Evolutionary conservation across 2,797 vertebrate species (phyloP).

Genomic region (Cephalopachus bancanus): DNA sequence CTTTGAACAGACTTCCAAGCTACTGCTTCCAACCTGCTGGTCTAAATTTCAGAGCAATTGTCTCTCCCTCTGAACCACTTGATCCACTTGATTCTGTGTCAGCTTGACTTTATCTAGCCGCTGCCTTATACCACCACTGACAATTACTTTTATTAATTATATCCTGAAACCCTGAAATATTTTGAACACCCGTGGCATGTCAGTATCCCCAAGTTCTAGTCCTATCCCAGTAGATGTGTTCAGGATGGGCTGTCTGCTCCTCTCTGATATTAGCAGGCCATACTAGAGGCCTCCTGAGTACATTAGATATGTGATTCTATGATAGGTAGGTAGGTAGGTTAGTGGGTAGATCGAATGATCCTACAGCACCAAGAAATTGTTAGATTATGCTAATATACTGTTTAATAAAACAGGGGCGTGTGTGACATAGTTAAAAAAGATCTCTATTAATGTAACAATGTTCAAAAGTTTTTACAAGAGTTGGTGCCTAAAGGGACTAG

Average conservation of each 20-base stretch:
- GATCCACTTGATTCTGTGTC: background rate
- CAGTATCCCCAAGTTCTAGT: background rate
- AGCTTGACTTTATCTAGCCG: background rate
- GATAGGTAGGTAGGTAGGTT: no score
- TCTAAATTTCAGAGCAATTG: background rate
- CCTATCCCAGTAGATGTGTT: background rate
- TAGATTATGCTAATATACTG: constrained; percentile 34
- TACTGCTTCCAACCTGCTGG: background rate
- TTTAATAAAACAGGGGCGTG: constrained; percentile 22
- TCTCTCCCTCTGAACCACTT: background rate
- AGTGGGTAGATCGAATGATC: background rate
- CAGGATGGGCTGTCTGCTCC: background rate
- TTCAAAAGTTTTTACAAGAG: constrained; percentile 16
- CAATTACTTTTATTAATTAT: background rate
- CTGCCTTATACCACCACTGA: constrained; percentile 1
- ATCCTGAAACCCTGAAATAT: background rate
- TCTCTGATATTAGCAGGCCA: background rate
- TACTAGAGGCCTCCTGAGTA: background rate
- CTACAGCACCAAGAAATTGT: constrained; percentile 15
- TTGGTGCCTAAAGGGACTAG: background rate
- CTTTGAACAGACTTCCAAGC: background rate
- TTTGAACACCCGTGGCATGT: background rate
- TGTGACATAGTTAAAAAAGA: constrained; percentile 21
- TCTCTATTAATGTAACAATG: background rate
- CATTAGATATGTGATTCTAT: background rate